A percentile compares a stretch with the other conserved stretches of the same genome.
Evolutionary conservation across 2,797 vertebrate species (phyloP).

Genomic region (Pipistrellus nathusii): DNA sequence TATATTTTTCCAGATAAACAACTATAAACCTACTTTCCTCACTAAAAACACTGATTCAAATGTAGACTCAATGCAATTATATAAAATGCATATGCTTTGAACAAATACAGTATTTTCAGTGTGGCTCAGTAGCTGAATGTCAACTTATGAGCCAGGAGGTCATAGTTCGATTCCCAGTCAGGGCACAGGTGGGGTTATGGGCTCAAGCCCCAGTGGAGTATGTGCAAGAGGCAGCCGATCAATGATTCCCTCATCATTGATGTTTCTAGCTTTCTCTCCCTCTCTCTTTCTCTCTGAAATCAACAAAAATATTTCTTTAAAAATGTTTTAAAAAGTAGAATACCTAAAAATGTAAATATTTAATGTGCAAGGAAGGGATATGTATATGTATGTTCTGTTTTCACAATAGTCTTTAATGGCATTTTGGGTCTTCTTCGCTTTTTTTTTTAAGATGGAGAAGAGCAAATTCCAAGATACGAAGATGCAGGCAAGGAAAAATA

Average conservation of each 20-base stretch:
- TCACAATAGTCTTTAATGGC: slow-evolving; percentile 35
- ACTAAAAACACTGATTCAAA: slow-evolving; percentile 18
- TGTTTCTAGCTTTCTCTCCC: too few species aligned
- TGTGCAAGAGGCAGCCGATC: too few species aligned
- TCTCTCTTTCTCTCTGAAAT: too few species aligned
- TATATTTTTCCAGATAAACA: not conserved
- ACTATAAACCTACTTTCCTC: not conserved
- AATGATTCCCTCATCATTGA: too few species aligned
- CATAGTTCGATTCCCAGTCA: too few species aligned
- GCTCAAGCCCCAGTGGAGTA: too few species aligned
- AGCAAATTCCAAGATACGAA: not conserved
- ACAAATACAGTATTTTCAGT: not conserved
- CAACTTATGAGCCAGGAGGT: too few species aligned
- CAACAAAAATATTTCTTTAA: too few species aligned
- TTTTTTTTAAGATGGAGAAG: not conserved
- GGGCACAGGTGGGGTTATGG: too few species aligned
- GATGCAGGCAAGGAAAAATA: not conserved
- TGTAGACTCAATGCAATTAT: not conserved
- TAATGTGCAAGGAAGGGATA: not conserved
- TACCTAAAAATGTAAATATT: slow-evolving; percentile 26
- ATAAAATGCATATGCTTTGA: slow-evolving; percentile 15
- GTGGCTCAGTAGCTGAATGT: too few species aligned
- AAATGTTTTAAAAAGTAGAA: not conserved
- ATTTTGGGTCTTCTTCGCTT: not conserved
- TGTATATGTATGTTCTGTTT: slow-evolving; percentile 15